Conservation (phyloP, 2,888 invertebrate species). For the Geophilus truncorum region DNA sequence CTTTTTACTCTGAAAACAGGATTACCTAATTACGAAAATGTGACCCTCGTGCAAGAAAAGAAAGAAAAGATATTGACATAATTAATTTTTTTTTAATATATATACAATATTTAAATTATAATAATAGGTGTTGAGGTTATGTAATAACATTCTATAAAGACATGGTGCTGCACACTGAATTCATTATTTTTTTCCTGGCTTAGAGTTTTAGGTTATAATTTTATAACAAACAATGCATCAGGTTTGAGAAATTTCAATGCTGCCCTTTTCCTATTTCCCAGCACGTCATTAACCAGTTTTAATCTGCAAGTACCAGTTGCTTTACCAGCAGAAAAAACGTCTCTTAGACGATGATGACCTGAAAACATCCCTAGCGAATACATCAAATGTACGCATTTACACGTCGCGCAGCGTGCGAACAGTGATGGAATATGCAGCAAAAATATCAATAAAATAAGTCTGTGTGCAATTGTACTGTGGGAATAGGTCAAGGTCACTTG, state of each 20-base stretch:
- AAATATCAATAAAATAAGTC: not conserved
- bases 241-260: conserved; percentile 20
- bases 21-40: not conserved
- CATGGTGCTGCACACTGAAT: not conserved
- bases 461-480: not conserved
- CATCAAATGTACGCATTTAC: too few species aligned
- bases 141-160: not conserved
- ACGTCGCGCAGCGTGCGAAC: not conserved
- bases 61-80: too few species aligned
- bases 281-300: conserved; percentile 27
- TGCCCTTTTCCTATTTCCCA: conserved; percentile 2
- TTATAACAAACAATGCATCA: conserved; percentile 18
- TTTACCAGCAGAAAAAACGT: conserved; percentile 17
- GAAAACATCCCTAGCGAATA: not conserved
- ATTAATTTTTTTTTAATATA: not conserved
- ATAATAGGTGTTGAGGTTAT: not conserved
- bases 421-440: not conserved
- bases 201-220: conserved; percentile 8
- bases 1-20: not conserved
- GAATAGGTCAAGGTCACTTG: conserved; percentile 17
- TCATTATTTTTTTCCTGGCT: not conserved
- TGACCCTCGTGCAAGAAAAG: not conserved
- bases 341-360: not conserved
- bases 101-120: not conserved
- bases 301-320: conserved; percentile 27